phyloP scores from a whole-genome alignment of 2,113 vertebrate species.

The Eulacestoma nigropectus region DNA sequence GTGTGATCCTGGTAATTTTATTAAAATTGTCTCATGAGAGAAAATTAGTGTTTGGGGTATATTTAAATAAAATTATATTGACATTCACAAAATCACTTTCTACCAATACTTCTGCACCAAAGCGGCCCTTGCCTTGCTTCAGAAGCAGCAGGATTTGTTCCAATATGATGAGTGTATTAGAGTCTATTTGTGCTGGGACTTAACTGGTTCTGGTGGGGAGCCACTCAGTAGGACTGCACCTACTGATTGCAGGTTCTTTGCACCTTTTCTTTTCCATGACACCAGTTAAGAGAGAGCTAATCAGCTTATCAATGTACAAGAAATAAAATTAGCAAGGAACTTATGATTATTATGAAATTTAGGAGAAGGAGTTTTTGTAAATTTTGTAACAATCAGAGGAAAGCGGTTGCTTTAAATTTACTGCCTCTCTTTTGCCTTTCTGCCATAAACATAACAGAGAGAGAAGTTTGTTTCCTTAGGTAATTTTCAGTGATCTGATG shows the following conservation, averaged over 20 bases:
- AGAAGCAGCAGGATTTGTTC: neutral
- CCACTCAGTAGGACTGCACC: neutral
- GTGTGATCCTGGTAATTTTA: neutral
- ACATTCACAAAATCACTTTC: neutral
- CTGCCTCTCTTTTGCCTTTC: neutral
- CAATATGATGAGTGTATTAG: neutral
- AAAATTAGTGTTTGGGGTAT: neutral
- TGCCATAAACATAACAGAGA: neutral
- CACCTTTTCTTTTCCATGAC: neutral
- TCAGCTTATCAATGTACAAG: neutral
- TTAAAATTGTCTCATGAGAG: neutral
- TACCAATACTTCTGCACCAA: neutral
- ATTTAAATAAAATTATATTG: neutral
- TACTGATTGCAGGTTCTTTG: neutral
- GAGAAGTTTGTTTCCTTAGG: constrained; percentile 42
- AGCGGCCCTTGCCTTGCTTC: neutral
- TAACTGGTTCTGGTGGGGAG: neutral
- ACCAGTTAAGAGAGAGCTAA: neutral
- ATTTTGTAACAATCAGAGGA: neutral
- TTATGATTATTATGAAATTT: neutral
- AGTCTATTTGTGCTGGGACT: neutral
- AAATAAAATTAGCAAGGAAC: constrained; percentile 9
- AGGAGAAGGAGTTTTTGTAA: neutral
- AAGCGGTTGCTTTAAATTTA: neutral
- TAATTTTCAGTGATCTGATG: constrained; percentile 39